Evolutionary conservation across 2,888 invertebrate genomes (phyloP), one percentile per base, ranked within the genome.

Genomic region (Spilosoma lubricipeda): DNA sequence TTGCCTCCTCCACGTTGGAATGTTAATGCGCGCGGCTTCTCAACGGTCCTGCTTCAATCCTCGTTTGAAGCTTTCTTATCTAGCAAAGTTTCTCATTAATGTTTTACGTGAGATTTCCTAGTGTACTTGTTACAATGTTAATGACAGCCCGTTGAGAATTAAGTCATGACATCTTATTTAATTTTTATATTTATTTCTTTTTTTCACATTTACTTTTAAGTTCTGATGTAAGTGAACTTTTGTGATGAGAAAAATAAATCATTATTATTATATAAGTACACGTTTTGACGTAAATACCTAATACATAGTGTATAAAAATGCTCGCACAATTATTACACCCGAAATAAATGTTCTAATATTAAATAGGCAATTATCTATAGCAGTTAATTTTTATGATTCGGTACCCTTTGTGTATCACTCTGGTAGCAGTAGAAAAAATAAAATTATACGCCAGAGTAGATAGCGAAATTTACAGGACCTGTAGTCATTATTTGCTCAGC

Each of bases 401-500:
- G n/a, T 83, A 83, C 82, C 79, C 80, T 82, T 83, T 82, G 77
- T 78, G 71, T 79, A 82, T 79, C 78, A 82, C 78, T 81, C 78
- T 73, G 83, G 80, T 80, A 75, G 76, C 79, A 80, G 73, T 79
- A 83, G 80, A 78, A 80, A 80, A 85, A 91, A 87, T 87, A 88
- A 88, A 86, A 88, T 91, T 87, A 89, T 87, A 88, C 86, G 86
- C 85, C 84, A 89, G 85, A 88, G 82, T 30, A 30, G 18, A 18
- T 88, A 87, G 75, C 78, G 88, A 23, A n/a, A n/a, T 56, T 91
- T 92, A 92, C 91, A 93, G 92, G 92, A 92, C 90, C 91, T 88
- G 82, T 83, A 67, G 86, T 89, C 89, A 87, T 85, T 0, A 39
- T 45, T 45, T 15, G 45, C 7, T 45, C 39, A 39, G 86, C 23